phyloP scores from a whole-genome alignment of 2,113 vertebrate genomes.

The Anhinga anhinga region DNA sequence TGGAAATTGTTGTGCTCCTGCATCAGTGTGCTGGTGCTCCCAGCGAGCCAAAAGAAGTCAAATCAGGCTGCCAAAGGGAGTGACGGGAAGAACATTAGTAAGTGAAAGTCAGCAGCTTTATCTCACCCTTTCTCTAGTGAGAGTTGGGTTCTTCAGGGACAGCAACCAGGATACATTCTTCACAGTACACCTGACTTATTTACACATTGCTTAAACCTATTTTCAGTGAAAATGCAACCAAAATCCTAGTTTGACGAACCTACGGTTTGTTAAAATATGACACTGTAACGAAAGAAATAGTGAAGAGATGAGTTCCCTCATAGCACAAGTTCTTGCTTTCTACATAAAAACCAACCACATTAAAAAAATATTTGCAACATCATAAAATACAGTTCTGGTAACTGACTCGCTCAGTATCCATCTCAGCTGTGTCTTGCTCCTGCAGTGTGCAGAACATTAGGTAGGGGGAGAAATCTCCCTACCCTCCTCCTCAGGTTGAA shows the following conservation, averaged over 20 bases:
- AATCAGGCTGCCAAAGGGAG: background rate
- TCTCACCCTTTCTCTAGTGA: background rate
- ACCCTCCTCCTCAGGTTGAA: background rate
- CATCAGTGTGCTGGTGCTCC: background rate
- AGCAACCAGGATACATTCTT: constrained; percentile 10
- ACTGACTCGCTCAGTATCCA: background rate
- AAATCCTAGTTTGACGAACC: background rate
- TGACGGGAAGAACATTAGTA: background rate
- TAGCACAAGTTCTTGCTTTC: background rate
- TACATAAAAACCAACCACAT: background rate
- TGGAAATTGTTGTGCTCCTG: background rate
- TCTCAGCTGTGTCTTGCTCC: background rate
- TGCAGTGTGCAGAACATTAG: constrained; percentile 1
- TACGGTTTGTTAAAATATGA: background rate
- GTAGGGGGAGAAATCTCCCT: background rate
- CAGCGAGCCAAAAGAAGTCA: background rate
- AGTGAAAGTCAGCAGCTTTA: background rate
- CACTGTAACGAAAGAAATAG: background rate
- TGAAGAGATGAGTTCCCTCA: background rate
- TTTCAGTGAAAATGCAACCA: constrained; percentile 8
- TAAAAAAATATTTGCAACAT: background rate
- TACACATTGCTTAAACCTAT: constrained; percentile 5
- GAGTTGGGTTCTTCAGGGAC: background rate
- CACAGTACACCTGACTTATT: constrained; percentile 16
- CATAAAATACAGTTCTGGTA: background rate